Percentiles rank a stretch among this genome's conserved stretches.
Evolutionary conservation across 2,888 invertebrate genomes (phyloP).

Genomic region (Drosophila macrothrix): DNA sequence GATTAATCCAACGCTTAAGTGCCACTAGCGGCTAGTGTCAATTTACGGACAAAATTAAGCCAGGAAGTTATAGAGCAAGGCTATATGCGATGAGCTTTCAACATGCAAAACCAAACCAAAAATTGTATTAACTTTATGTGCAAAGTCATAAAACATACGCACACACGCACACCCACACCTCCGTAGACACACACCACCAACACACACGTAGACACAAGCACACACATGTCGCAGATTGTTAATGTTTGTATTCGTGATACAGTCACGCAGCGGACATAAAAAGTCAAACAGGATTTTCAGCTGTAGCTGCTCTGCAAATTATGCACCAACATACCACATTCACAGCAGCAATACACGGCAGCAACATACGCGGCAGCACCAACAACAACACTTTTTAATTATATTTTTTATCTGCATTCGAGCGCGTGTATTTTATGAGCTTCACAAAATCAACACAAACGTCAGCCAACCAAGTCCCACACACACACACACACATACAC

Average conservation of each 20-base stretch:
- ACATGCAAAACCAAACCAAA: constrained; percentile 31
- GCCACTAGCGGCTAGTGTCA: constrained; percentile 9
- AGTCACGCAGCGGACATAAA: constrained; percentile 75
- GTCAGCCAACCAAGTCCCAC: constrained; percentile 16
- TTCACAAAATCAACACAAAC: constrained; percentile 62
- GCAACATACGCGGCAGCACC: constrained; percentile 8
- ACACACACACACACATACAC: neutral
- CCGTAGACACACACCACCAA: constrained; percentile 21
- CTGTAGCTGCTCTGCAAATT: constrained; percentile 47
- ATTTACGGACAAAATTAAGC: constrained; percentile 6
- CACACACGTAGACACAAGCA: constrained; percentile 23
- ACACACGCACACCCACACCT: constrained; percentile 22
- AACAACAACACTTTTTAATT: constrained; percentile 70
- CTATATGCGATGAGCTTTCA: neutral
- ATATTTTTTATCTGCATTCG: constrained; percentile 71
- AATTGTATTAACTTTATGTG: constrained; percentile 43
- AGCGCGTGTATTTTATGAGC: constrained; percentile 65
- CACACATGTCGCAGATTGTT: constrained; percentile 28
- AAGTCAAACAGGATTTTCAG: constrained; percentile 65
- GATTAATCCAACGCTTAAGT: constrained; percentile 22
- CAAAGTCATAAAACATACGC: constrained; percentile 61
- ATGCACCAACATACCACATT: constrained; percentile 43
- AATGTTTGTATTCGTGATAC: constrained; percentile 54
- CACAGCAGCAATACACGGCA: constrained; percentile 22
- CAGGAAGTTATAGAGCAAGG: constrained; percentile 1